phyloP scores from a whole-genome alignment of 2,797 vertebrate species.

The Pipistrellus pipistrellus region DNA sequence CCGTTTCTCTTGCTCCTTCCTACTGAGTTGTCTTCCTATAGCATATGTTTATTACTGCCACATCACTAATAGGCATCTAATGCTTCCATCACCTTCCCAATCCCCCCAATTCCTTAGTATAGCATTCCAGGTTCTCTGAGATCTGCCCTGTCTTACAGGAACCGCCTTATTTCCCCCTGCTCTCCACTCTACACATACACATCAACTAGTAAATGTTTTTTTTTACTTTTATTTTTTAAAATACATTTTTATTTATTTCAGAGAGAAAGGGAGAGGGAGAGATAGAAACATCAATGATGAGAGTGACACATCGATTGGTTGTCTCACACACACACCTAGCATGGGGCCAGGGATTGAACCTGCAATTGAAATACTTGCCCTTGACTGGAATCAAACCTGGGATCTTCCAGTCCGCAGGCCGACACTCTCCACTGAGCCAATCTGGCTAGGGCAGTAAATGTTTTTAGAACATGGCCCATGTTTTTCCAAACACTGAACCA shows the following conservation, averaged over 20 bases:
- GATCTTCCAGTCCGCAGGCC: too few relatives aligned
- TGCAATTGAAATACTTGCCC: too few relatives aligned
- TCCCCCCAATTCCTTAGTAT: not conserved
- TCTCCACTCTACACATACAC: not conserved
- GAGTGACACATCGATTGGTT: too few relatives aligned
- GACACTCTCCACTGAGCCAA: too few relatives aligned
- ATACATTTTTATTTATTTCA: too few relatives aligned
- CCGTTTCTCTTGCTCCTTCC: not conserved
- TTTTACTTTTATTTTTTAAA: too few relatives aligned
- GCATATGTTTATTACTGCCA: not conserved
- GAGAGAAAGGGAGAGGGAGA: too few relatives aligned
- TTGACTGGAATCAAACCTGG: too few relatives aligned
- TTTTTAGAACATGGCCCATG: not conserved
- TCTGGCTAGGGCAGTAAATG: not conserved
- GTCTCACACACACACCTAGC: too few relatives aligned
- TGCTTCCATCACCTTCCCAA: not conserved
- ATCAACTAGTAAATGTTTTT: not conserved
- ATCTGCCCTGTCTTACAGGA: not conserved
- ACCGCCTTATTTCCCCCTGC: not conserved
- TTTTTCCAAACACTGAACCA: not conserved
- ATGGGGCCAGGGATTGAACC: too few relatives aligned
- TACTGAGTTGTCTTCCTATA: slow-evolving; percentile 19
- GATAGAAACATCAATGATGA: too few relatives aligned
- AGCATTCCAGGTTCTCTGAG: not conserved
- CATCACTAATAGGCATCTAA: not conserved